Evolutionary conservation across 2,797 vertebrate species (phyloP).

Genomic region (Pampus argenteus): DNA sequence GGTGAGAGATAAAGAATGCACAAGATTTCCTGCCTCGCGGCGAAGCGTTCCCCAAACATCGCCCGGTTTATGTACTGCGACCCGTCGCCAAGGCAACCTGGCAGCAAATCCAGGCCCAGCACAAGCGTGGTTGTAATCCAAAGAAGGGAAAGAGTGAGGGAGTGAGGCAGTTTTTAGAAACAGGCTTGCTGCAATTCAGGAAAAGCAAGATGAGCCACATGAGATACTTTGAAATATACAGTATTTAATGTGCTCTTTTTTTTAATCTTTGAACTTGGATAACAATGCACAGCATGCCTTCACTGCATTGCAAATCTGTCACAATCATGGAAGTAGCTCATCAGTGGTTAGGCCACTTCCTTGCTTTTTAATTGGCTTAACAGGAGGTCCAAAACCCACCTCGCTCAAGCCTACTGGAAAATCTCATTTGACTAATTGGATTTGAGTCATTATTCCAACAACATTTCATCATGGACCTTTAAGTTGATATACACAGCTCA

Average conservation of each 20-base stretch:
- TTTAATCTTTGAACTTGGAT: conserved; percentile 8
- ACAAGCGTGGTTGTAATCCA: conserved; percentile 50
- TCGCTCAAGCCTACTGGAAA: conserved; percentile 16
- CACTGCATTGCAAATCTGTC: neutral
- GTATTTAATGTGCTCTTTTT: neutral
- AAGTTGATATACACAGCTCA: conserved; percentile 7
- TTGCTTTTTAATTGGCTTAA: conserved; percentile 23
- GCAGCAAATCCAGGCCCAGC: conserved; percentile 63
- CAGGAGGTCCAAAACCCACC: conserved; percentile 3
- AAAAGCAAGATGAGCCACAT: conserved; percentile 2
- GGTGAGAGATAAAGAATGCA: conserved; percentile 84
- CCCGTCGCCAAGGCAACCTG: conserved; percentile 81
- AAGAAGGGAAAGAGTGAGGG: conserved; percentile 43
- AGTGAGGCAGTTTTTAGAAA: conserved; percentile 48
- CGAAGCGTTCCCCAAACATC: conserved; percentile 74
- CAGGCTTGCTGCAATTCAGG: neutral
- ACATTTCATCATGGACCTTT: conserved; percentile 17
- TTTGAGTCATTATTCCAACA: conserved; percentile 23
- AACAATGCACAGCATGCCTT: neutral
- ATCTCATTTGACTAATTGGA: conserved; percentile 42
- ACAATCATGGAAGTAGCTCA: conserved; percentile 5
- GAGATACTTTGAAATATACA: neutral
- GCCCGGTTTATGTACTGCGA: conserved; percentile 76
- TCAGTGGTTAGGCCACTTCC: neutral
- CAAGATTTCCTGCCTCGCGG: conserved; percentile 84